A percentile compares a stretch with the other conserved stretches of the same genome.
These are phyloP conservation scores for Morpho deidamia DNA, from an alignment of 2,888 invertebrate species.

Conservation along the genomic window DNA sequence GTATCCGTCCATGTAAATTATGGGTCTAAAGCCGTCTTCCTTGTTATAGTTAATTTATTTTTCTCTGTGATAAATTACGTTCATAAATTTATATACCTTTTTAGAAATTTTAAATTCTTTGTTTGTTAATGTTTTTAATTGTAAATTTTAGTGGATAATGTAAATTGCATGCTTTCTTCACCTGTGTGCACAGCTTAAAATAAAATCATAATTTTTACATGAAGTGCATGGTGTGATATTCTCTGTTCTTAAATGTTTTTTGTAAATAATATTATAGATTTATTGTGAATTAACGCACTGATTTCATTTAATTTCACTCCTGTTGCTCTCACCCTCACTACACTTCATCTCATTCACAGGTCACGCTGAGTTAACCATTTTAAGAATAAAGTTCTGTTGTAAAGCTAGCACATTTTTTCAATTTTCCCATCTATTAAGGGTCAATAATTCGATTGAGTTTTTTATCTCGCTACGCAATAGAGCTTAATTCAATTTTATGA, in stretches of 20 bases:
- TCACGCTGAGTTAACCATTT: constrained; percentile 29
- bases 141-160: constrained; percentile 10
- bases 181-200: constrained; percentile 69
- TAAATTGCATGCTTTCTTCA: constrained; percentile 36
- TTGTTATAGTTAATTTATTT: constrained; percentile 36
- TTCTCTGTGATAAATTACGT: constrained; percentile 54
- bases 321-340: constrained; percentile 56
- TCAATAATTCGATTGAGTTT: not conserved
- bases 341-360: constrained; percentile 50
- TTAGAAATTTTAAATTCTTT: not conserved
- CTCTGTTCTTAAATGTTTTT: constrained; percentile 50
- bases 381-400: constrained; percentile 35
- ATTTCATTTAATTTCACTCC: constrained; percentile 69
- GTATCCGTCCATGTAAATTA: constrained; percentile 48
- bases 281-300: constrained; percentile 72
- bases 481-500: constrained; percentile 19
- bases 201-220: constrained; percentile 58
- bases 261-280: constrained; percentile 75
- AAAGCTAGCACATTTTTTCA: not conserved
- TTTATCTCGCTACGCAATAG: constrained; percentile 8
- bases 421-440: not conserved
- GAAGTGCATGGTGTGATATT: constrained; percentile 77
- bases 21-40: constrained; percentile 46
- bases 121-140: constrained; percentile 11
- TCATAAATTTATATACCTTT: constrained; percentile 9